Percentiles rank a stretch among this genome's conserved stretches.
These are phyloP conservation scores for Euplagia quadripunctaria DNA, from an alignment of 2,888 invertebrate species.

Conservation along the genomic window DNA sequence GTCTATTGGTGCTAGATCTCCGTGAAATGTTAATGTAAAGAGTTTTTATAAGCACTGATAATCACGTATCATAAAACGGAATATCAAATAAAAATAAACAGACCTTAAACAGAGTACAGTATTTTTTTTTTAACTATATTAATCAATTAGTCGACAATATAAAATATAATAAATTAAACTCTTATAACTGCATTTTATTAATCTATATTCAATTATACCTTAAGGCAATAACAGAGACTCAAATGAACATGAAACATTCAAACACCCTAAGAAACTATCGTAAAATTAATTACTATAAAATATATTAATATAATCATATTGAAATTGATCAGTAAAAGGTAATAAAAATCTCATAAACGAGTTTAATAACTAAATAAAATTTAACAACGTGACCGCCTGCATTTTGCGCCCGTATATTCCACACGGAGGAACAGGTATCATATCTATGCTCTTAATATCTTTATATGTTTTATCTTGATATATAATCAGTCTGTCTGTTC, in stretches of 20 bases:
- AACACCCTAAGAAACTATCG: not conserved
- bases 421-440: conserved; percentile 28
- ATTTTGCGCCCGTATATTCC: conserved; percentile 6
- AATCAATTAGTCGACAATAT: not conserved
- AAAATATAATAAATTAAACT: too few species aligned
- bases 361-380: not conserved
- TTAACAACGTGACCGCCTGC: not conserved
- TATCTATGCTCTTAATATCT: conserved; percentile 63
- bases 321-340: not conserved
- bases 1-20: too few species aligned
- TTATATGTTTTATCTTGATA: conserved; percentile 64
- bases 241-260: too few species aligned
- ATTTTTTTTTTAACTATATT: not conserved
- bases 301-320: not conserved
- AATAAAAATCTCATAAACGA: not conserved
- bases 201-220: too few species aligned
- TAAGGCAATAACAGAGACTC: too few species aligned
- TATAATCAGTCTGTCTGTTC: not conserved
- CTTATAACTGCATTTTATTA: too few species aligned
- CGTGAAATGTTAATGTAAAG: too few species aligned
- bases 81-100: too few species aligned
- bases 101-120: not conserved
- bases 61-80: too few species aligned
- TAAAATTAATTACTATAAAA: not conserved
- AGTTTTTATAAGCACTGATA: too few species aligned